These are phyloP conservation scores for Chrysolina americana DNA, from an alignment of 2,888 invertebrate genomes.

Conservation along the genomic window DNA sequence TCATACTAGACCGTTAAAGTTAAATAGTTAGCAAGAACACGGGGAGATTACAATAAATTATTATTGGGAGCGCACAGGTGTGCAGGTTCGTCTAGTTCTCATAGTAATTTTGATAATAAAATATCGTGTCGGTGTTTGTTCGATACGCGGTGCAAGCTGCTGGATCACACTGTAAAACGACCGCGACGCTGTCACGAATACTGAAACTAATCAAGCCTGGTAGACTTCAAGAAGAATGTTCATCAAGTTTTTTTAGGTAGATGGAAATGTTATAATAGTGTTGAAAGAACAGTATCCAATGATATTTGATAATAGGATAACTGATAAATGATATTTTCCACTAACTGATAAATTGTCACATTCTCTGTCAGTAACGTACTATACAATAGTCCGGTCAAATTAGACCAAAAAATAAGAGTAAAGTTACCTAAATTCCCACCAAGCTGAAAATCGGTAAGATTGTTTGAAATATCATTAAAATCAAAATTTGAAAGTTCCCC, in stretches of 20 bases:
- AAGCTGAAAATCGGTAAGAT: too few relatives aligned
- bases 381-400: too few relatives aligned
- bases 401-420: too few relatives aligned
- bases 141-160: slow-evolving; percentile 57
- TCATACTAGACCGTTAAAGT: slow-evolving; percentile 12
- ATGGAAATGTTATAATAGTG: too few relatives aligned
- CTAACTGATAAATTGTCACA: too few relatives aligned
- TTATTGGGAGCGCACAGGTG: slow-evolving; percentile 38
- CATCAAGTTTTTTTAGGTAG: neutral
- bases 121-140: slow-evolving; percentile 58
- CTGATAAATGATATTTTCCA: too few relatives aligned
- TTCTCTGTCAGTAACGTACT: too few relatives aligned
- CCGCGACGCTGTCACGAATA: slow-evolving; percentile 21
- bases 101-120: slow-evolving; percentile 58
- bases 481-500: too few relatives aligned
- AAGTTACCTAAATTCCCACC: too few relatives aligned
- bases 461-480: too few relatives aligned
- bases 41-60: slow-evolving; percentile 38
- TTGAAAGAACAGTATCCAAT: too few relatives aligned
- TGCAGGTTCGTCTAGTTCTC: slow-evolving; percentile 53
- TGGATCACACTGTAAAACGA: slow-evolving; percentile 44
- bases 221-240: neutral
- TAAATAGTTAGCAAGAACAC: slow-evolving; percentile 18
- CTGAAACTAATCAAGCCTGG: neutral
- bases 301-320: too few relatives aligned